Evolutionary conservation across 1,140 invertebrate species (phyloP).

Genomic region (Apis laboriosa): DNA sequence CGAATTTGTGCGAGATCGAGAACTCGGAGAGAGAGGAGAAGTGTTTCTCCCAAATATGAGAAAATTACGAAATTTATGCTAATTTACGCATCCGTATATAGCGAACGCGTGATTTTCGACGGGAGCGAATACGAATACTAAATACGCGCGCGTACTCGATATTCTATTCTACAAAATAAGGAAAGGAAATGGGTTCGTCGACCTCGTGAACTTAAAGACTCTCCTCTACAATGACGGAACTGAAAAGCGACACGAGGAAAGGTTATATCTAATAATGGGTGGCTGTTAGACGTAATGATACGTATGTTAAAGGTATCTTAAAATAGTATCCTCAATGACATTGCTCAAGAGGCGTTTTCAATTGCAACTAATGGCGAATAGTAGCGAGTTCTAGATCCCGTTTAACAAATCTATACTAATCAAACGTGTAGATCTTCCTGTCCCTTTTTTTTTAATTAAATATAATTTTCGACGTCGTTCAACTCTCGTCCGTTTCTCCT

Average conservation of each 20-base stretch:
- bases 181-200: background rate
- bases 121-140: too few relatives aligned
- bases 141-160: too few relatives aligned
- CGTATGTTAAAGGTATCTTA: slow-evolving; percentile 15
- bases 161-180: too few relatives aligned
- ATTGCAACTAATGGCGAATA: slow-evolving; percentile 1
- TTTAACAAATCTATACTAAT: background rate
- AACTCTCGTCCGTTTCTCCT: too few relatives aligned
- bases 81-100: too few relatives aligned
- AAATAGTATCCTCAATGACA: slow-evolving; percentile 13
- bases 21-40: too few relatives aligned
- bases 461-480: too few relatives aligned
- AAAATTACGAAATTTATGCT: too few relatives aligned
- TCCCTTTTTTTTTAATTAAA: too few relatives aligned
- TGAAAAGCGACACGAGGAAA: background rate
- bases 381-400: background rate
- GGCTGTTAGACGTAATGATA: slow-evolving; percentile 8
- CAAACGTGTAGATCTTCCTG: background rate
- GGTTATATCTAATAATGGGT: slow-evolving; percentile 1
- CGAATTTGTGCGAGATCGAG: too few relatives aligned
- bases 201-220: background rate
- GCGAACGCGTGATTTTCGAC: too few relatives aligned
- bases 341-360: slow-evolving; percentile 15
- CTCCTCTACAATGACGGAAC: background rate
- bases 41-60: too few relatives aligned